phyloP scores from a whole-genome alignment of 2,797 vertebrate genomes.

The Microcaecilia unicolor region DNA sequence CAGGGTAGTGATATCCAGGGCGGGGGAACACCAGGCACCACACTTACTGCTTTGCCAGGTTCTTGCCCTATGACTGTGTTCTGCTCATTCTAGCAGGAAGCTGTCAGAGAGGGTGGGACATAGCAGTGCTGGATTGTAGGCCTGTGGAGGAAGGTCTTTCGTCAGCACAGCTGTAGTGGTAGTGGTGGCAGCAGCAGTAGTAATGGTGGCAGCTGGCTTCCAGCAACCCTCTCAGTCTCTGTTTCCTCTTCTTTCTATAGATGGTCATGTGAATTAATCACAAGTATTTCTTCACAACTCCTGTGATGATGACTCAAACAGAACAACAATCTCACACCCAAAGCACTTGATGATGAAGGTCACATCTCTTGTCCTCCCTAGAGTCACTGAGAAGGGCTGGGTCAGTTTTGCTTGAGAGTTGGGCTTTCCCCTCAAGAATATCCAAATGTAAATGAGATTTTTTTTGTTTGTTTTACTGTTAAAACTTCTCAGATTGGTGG shows the following conservation, averaged over 20 bases:
- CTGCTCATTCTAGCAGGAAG: no score
- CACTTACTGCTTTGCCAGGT: no score
- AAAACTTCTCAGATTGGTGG: not conserved
- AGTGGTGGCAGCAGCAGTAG: no score
- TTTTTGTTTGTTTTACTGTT: not conserved
- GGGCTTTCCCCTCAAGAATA: not conserved
- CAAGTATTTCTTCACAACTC: fast-evolving
- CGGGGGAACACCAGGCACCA: no score
- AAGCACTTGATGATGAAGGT: not conserved
- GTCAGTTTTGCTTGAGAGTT: not conserved
- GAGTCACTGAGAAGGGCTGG: slow-evolving; percentile 8
- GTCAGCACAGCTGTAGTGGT: no score
- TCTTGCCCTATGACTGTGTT: no score
- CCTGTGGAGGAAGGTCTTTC: no score
- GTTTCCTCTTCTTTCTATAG: not conserved
- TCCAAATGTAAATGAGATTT: not conserved
- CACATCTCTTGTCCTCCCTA: not conserved
- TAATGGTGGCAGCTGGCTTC: no score
- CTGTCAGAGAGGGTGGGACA: no score
- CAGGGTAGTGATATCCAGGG: no score
- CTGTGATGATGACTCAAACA: fast-evolving
- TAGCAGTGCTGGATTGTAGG: no score
- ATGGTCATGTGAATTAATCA: not conserved
- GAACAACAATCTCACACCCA: not conserved
- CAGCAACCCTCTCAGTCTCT: not conserved